A percentile compares a stretch with the other conserved stretches of the same genome.
Evolutionary conservation across 2,888 invertebrate genomes (phyloP).

Genomic region (Callyntrura guangdongensis): DNA sequence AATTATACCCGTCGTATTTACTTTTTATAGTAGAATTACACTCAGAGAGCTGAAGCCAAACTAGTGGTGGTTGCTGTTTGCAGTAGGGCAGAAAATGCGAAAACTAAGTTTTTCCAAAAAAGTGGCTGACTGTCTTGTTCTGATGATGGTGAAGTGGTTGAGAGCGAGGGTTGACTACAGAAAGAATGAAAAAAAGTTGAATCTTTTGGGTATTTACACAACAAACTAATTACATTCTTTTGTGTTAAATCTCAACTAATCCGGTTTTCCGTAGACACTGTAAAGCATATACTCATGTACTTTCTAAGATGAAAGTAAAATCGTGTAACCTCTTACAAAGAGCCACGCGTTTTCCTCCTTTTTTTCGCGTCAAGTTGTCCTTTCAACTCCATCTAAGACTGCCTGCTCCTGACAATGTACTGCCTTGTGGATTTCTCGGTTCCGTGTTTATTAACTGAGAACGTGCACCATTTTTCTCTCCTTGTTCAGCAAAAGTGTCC

Average conservation of each 20-base stretch:
- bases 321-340: not conserved
- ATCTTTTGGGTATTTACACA: constrained; percentile 73
- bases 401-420: constrained; percentile 5
- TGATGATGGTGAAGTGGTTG: constrained; percentile 5
- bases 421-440: not conserved
- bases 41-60: constrained; percentile 31
- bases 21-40: constrained; percentile 27
- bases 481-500: not conserved
- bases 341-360: not conserved
- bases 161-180: not conserved
- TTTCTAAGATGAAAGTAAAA: not conserved
- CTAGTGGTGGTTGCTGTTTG: too few relatives aligned
- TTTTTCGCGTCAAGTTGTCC: not conserved
- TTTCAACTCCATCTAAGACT: constrained; percentile 16
- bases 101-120: constrained; percentile 18
- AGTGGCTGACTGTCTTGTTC: constrained; percentile 11
- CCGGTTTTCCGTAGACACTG: constrained; percentile 38
- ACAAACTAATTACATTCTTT: constrained; percentile 79
- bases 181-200: not conserved
- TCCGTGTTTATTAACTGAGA: too few relatives aligned
- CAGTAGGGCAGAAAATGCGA: not conserved
- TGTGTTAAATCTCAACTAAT: constrained; percentile 73
- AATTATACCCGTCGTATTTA: not conserved
- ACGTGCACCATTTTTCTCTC: not conserved
- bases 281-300: not conserved